Evolutionary conservation across 2,797 vertebrate genomes (phyloP).

Genomic region (Sus cebifrons): DNA sequence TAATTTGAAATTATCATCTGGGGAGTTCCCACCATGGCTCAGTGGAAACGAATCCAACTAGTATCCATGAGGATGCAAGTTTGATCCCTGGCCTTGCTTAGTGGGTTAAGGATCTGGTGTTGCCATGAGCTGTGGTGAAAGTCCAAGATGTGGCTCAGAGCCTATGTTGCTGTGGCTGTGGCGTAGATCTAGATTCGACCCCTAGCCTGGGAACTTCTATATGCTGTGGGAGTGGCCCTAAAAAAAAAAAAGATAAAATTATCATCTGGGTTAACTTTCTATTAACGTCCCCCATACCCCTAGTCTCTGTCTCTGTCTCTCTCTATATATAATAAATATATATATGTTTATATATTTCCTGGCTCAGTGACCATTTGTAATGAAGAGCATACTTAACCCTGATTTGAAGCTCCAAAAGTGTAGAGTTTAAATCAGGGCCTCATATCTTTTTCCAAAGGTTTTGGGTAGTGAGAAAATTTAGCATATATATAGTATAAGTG

Average conservation of each 20-base stretch:
- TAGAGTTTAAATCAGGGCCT: not conserved
- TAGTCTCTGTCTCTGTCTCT: not conserved
- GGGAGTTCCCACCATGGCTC: too few species aligned
- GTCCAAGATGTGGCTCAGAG: too few species aligned
- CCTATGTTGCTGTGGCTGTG: too few species aligned
- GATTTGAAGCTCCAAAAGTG: slow-evolving; percentile 37
- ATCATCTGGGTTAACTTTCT: not conserved
- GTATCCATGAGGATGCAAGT: too few species aligned
- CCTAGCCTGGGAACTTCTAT: too few species aligned
- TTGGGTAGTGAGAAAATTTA: slow-evolving; percentile 35
- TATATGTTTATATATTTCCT: not conserved
- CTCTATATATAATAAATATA: not conserved
- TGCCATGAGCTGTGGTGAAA: too few species aligned
- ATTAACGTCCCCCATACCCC: not conserved
- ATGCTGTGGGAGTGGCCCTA: too few species aligned
- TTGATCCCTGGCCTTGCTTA: too few species aligned
- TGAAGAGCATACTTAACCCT: not conserved
- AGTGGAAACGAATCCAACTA: too few species aligned
- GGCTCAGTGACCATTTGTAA: not conserved
- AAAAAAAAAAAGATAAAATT: not conserved
- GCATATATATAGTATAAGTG: not conserved
- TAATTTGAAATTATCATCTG: not conserved
- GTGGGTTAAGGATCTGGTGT: too few species aligned
- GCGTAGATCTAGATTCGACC: too few species aligned
- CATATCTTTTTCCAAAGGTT: slow-evolving; percentile 24